Percentiles rank a stretch among this genome's conserved stretches.
Evolutionary conservation across 2,797 vertebrate species (phyloP).

Genomic region (Champsocephalus esox): DNA sequence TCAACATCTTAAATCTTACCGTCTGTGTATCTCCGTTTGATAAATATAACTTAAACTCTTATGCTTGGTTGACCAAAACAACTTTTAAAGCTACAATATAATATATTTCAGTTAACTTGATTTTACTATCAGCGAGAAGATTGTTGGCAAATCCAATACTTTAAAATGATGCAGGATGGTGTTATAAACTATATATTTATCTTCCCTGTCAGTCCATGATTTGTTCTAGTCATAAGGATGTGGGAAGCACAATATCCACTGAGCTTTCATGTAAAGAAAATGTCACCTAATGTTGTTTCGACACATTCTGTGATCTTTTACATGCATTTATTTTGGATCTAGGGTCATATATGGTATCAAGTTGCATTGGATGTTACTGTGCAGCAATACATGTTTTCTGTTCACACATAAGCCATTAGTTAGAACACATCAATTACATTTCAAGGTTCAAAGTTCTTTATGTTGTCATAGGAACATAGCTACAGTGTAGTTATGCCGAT

Average conservation of each 20-base stretch:
- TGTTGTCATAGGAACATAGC: too few species aligned
- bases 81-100: too few species aligned
- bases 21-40: too few species aligned
- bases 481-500: too few species aligned
- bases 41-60: too few species aligned
- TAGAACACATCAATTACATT: not conserved
- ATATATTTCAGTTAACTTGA: too few species aligned
- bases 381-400: not conserved
- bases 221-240: constrained; percentile 1
- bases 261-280: not conserved
- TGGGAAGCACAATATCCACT: not conserved
- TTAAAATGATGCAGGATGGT: not conserved
- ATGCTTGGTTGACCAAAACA: too few species aligned
- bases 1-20: too few species aligned
- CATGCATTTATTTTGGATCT: not conserved
- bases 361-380: not conserved
- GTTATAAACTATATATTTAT: constrained; percentile 1
- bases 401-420: not conserved
- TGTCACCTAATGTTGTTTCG: not conserved
- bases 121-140: too few species aligned
- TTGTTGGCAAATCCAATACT: not conserved
- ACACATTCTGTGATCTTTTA: not conserved
- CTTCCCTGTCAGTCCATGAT: not conserved
- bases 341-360: not conserved
- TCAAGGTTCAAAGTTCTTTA: not conserved